phyloP scores from a whole-genome alignment of 2,888 invertebrate genomes.

The Nephrotoma appendiculata region DNA sequence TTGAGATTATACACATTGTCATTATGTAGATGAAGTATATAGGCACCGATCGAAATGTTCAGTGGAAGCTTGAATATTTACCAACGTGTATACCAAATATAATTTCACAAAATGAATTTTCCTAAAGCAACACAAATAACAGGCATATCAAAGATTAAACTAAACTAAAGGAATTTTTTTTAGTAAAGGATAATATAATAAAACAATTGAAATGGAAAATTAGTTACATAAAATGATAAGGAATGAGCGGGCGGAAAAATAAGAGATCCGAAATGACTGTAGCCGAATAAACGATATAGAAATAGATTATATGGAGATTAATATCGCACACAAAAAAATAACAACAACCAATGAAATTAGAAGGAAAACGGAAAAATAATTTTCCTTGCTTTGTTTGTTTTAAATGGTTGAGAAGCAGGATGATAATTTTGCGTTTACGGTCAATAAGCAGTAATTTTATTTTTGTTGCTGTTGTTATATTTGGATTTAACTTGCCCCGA shows the following conservation, averaged over 20 bases:
- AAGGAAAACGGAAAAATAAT: not conserved
- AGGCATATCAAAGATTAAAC: not conserved
- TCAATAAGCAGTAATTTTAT: not conserved
- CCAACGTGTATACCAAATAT: not conserved
- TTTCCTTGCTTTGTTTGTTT: not conserved
- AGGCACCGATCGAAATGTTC: not conserved
- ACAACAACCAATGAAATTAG: not conserved
- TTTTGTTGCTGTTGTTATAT: not conserved
- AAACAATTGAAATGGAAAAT: not conserved
- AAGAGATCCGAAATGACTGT: not conserved
- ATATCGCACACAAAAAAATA: not conserved
- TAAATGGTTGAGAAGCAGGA: not conserved
- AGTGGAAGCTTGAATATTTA: not conserved
- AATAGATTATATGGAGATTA: not conserved
- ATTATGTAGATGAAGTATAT: not conserved
- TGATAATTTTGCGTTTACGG: not conserved
- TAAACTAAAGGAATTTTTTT: not conserved
- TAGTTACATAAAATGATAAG: not conserved
- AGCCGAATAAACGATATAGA: not conserved
- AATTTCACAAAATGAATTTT: not conserved
- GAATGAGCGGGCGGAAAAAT: not conserved
- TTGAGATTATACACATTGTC: not conserved
- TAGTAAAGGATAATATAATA: not conserved
- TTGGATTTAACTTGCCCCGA: not conserved
- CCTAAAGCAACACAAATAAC: not conserved